Evolutionary conservation across 2,797 vertebrate species (phyloP).

Genomic region (Etheostoma perlongum): DNA sequence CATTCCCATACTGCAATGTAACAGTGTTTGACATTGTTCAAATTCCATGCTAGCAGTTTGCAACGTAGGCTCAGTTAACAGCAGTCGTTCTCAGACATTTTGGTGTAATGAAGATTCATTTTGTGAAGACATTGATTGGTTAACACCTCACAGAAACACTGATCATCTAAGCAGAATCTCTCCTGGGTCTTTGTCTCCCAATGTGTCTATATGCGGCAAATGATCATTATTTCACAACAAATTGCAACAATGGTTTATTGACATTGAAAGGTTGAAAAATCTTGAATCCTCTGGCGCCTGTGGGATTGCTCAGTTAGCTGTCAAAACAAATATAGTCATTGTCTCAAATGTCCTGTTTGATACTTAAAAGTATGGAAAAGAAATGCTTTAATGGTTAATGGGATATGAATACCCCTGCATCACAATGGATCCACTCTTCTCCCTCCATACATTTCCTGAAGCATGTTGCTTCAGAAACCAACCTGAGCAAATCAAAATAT

Average conservation of each 20-base stretch:
- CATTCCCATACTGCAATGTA: background rate
- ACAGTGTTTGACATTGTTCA: slow-evolving; percentile 1
- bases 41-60: background rate
- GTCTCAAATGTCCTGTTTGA: background rate
- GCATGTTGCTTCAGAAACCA: slow-evolving; percentile 15
- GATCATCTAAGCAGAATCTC: background rate
- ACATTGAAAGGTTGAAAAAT: slow-evolving; percentile 4
- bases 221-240: background rate
- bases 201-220: background rate
- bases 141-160: background rate
- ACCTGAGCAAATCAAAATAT: background rate
- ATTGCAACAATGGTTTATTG: background rate
- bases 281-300: background rate
- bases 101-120: background rate
- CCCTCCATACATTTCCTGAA: background rate
- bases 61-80: background rate
- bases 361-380: background rate
- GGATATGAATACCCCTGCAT: background rate
- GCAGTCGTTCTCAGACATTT: background rate
- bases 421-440: background rate
- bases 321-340: background rate
- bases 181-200: background rate
- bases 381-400: background rate
- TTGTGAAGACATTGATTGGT: background rate
- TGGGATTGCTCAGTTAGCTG: background rate